Evolutionary conservation across 1,140 invertebrate genomes (phyloP).

Genomic region (Himalopsyche phryganea): DNA sequence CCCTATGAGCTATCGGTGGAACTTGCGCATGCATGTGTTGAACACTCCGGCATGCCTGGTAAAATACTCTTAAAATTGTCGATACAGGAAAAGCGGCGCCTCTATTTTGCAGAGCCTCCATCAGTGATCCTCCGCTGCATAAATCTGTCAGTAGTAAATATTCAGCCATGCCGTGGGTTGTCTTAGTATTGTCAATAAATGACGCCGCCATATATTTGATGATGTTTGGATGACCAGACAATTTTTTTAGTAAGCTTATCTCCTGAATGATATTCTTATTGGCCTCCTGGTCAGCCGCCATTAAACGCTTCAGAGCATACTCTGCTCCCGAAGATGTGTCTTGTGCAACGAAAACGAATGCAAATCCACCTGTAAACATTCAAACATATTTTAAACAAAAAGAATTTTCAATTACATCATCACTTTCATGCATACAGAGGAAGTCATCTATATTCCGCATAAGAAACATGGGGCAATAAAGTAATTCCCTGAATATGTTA

Average conservation of each 20-base stretch:
- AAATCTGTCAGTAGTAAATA: constrained; percentile 71
- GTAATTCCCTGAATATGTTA: too few species aligned
- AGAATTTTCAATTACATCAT: constrained; percentile 32
- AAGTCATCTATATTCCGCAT: background rate
- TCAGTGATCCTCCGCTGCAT: constrained; percentile 71
- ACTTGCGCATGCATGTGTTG: constrained; percentile 89
- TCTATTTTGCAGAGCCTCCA: constrained; percentile 72
- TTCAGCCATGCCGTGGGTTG: constrained; percentile 64
- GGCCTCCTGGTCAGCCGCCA: constrained; percentile 75
- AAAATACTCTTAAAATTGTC: constrained; percentile 84
- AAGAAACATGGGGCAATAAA: too few species aligned
- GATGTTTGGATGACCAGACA: constrained; percentile 77
- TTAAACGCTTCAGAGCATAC: constrained; percentile 84
- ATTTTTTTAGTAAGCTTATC: constrained; percentile 72
- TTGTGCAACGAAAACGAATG: constrained; percentile 90
- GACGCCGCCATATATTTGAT: constrained; percentile 75
- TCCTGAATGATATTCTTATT: constrained; percentile 74
- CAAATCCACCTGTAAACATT: constrained; percentile 81
- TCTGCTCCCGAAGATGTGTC: constrained; percentile 81
- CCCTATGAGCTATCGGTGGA: constrained; percentile 87
- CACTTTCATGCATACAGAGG: constrained; percentile 4
- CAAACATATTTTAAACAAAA: constrained; percentile 12
- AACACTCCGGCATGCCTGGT: constrained; percentile 86
- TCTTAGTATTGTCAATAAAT: constrained; percentile 67
- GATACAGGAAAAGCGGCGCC: constrained; percentile 61